A percentile compares a stretch with the other conserved stretches of the same genome.
These are phyloP conservation scores for Spilogale gracilis DNA, from an alignment of 2,113 vertebrate species.

Conservation along the genomic window DNA sequence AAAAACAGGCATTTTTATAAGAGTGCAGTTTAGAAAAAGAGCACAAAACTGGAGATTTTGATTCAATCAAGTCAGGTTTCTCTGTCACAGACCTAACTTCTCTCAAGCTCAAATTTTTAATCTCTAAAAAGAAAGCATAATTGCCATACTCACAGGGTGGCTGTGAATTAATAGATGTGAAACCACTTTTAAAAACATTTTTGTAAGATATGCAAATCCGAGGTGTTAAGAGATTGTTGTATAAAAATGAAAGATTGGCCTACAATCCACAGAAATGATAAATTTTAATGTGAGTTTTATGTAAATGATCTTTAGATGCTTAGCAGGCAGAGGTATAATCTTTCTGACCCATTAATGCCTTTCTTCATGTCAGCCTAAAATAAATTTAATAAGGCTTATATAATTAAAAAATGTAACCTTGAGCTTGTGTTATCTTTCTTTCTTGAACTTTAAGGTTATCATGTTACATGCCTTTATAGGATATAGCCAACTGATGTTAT, in stretches of 20 bases:
- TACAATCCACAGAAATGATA: constrained; percentile 43
- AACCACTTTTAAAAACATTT: constrained; percentile 59
- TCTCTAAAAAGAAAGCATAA: constrained; percentile 39
- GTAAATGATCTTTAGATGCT: constrained; percentile 58
- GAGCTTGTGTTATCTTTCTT: constrained; percentile 2
- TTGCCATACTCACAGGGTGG: neutral
- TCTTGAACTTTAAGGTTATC: constrained; percentile 18
- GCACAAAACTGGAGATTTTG: neutral
- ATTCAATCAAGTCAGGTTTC: constrained; percentile 1
- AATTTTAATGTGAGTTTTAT: constrained; percentile 57
- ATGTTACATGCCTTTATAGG: neutral
- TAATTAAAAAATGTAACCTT: constrained; percentile 24
- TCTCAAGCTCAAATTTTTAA: constrained; percentile 3
- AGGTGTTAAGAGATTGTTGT: constrained; percentile 52
- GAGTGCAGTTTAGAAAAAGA: neutral
- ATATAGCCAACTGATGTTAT: neutral
- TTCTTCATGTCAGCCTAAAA: constrained; percentile 3
- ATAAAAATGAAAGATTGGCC: constrained; percentile 61
- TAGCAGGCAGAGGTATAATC: constrained; percentile 26
- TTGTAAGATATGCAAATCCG: constrained; percentile 66
- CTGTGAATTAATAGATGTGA: constrained; percentile 48
- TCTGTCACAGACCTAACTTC: neutral
- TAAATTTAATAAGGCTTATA: constrained; percentile 50
- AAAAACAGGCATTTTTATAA: neutral
- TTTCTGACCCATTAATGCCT: constrained; percentile 19